These are phyloP conservation scores for Drosophila percnosoma DNA, from an alignment of 2,888 invertebrate species.

Conservation along the genomic window DNA sequence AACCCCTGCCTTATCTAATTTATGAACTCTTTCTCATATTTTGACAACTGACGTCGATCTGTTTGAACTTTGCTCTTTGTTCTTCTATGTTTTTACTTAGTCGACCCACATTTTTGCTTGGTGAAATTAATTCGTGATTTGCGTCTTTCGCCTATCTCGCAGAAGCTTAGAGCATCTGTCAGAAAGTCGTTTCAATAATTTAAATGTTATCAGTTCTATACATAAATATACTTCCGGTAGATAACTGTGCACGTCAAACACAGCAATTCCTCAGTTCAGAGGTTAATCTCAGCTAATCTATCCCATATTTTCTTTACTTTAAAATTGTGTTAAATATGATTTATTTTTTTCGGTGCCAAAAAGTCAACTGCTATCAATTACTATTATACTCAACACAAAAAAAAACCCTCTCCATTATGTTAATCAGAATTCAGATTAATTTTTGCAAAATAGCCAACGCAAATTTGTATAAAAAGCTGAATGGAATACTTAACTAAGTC, in stretches of 20 bases:
- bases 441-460: background rate
- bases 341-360: too few species aligned
- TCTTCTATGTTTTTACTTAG: background rate
- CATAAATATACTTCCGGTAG: too few species aligned
- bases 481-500: background rate
- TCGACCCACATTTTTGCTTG: too few species aligned
- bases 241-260: background rate
- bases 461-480: background rate
- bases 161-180: background rate
- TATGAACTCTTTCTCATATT: slow-evolving; percentile 39
- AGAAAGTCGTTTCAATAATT: background rate
- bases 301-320: too few species aligned
- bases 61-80: slow-evolving; percentile 7
- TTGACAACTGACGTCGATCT: slow-evolving; percentile 20
- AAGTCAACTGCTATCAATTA: too few species aligned
- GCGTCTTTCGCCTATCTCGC: background rate
- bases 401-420: too few species aligned
- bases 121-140: background rate
- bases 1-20: slow-evolving; percentile 45
- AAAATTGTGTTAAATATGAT: too few species aligned
- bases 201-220: background rate
- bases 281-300: too few species aligned
- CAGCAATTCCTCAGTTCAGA: background rate
- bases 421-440: background rate
- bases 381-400: too few species aligned